Percentiles rank a stretch among this genome's conserved stretches.
These are phyloP conservation scores for Coluber constrictor DNA, from an alignment of 2,797 vertebrate genomes.

Conservation along the genomic window DNA sequence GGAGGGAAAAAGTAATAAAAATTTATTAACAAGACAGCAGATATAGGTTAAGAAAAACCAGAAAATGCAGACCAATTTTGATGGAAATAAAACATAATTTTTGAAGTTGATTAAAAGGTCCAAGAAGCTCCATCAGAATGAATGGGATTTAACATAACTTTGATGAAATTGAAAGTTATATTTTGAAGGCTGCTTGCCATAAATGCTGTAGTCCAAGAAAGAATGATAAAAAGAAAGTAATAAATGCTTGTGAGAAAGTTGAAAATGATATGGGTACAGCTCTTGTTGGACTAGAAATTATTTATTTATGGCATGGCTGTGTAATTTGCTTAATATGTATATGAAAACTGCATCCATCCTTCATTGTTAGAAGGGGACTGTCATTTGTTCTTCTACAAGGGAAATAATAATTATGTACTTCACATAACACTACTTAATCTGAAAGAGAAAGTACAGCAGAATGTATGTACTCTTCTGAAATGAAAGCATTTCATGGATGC, in stretches of 20 bases:
- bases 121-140: not conserved
- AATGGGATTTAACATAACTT: not conserved
- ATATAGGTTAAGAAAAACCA: not conserved
- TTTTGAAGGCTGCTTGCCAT: not conserved
- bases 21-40: not conserved
- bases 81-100: not conserved
- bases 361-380: not conserved
- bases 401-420: not conserved
- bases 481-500: not conserved
- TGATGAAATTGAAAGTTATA: not conserved
- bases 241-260: not conserved
- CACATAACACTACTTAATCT: not conserved
- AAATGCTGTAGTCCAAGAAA: not conserved
- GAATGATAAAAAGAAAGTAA: not conserved
- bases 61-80: not conserved
- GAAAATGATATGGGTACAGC: not conserved
- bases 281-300: not conserved
- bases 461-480: not conserved
- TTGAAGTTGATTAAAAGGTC: not conserved
- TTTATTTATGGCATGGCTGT: not conserved
- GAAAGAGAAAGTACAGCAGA: not conserved
- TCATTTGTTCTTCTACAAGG: not conserved
- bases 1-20: not conserved
- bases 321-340: not conserved
- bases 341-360: not conserved